Conservation (phyloP, 1,140 invertebrate species). For the Microplitis mediator region DNA sequence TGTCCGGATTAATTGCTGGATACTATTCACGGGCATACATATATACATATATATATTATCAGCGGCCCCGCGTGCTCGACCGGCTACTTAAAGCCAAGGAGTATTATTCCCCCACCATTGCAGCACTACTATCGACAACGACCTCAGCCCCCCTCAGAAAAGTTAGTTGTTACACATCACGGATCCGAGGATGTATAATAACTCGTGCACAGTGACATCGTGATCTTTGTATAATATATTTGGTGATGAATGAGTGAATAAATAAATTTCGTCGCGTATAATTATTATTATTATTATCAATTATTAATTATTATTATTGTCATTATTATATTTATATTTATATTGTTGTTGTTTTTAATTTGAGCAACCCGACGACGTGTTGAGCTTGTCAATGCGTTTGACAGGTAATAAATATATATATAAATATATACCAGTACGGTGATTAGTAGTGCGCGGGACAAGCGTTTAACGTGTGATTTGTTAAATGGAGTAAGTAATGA, state of each 20-base stretch:
- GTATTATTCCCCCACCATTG: conserved; percentile 6
- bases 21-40: too few species aligned
- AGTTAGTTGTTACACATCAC: conserved; percentile 2
- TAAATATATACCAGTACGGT: neutral
- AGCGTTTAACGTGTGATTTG: neutral
- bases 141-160: neutral
- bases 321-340: too few species aligned
- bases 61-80: conserved; percentile 4
- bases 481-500: too few species aligned
- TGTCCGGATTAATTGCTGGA: neutral
- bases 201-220: conserved; percentile 22
- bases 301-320: too few species aligned
- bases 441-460: neutral
- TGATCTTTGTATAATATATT: conserved; percentile 13
- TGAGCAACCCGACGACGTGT: neutral
- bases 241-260: conserved; percentile 10
- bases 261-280: neutral
- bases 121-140: neutral
- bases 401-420: conserved; percentile 11
- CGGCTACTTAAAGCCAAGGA: neutral
- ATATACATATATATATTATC: too few species aligned
- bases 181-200: conserved; percentile 14
- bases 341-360: too few species aligned
- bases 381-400: conserved; percentile 16
- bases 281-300: too few species aligned